Conservation (phyloP, 2,888 invertebrate genomes). For the Drosophila greeni region DNA sequence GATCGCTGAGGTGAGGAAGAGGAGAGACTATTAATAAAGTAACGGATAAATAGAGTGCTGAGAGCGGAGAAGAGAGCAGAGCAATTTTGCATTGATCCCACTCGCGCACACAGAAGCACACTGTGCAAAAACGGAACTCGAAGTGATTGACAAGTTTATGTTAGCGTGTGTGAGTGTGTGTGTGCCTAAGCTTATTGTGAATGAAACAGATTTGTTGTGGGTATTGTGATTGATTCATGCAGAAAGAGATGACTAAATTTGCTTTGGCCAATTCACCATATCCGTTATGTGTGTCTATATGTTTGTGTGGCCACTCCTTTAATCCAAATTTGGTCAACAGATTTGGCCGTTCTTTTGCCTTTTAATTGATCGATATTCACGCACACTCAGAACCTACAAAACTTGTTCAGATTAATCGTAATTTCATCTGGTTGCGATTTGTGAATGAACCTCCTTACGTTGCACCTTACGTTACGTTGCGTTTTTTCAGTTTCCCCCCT, state of each 20-base stretch:
- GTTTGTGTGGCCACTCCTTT: slow-evolving; percentile 30
- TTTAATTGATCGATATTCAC: slow-evolving; percentile 4
- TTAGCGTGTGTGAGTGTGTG: slow-evolving; percentile 1
- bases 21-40: slow-evolving; percentile 11
- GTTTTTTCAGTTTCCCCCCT: slow-evolving; percentile 4
- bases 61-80: background rate
- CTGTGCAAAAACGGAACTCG: slow-evolving; percentile 33
- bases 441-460: slow-evolving; percentile 52
- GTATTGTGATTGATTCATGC: slow-evolving; percentile 36
- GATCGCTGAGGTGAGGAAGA: slow-evolving; percentile 6
- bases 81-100: slow-evolving; percentile 25
- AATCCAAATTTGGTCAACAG: slow-evolving; percentile 18
- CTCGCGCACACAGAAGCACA: background rate
- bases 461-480: slow-evolving; percentile 7
- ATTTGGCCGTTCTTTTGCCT: slow-evolving; percentile 21
- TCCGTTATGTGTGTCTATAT: slow-evolving; percentile 19
- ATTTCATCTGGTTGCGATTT: slow-evolving; percentile 40
- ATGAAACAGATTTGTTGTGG: slow-evolving; percentile 12
- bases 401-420: slow-evolving; percentile 7
- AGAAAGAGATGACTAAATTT: slow-evolving; percentile 27
- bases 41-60: slow-evolving; percentile 16
- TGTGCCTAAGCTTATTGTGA: slow-evolving; percentile 14
- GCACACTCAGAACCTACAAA: background rate
- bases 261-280: slow-evolving; percentile 16
- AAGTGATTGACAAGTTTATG: slow-evolving; percentile 43